Percentiles rank a stretch among this genome's conserved stretches.
Conservation (phyloP, 2,797 vertebrate genomes). For the Diplodus sargus region DNA sequence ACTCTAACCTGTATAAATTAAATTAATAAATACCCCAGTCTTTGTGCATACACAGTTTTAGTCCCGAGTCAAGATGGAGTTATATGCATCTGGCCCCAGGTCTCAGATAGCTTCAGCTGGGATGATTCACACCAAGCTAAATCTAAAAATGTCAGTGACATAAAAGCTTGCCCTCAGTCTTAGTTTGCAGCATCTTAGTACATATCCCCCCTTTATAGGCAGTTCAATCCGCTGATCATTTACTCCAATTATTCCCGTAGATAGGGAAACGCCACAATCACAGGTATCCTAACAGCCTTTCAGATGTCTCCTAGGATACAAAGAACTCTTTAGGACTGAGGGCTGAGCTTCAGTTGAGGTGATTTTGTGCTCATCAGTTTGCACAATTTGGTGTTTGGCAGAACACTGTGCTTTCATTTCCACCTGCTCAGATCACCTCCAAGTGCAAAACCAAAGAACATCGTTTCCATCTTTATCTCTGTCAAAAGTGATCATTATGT, state of each 20-base stretch:
- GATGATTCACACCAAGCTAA: background rate
- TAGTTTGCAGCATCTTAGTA: background rate
- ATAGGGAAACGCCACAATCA: too few relatives aligned
- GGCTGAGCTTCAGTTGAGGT: background rate
- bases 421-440: background rate
- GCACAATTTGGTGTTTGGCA: background rate
- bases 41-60: too few relatives aligned
- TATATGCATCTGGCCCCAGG: background rate
- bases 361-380: background rate
- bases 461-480: background rate
- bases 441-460: background rate
- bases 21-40: background rate
- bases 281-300: too few relatives aligned
- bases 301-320: background rate
- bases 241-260: slow-evolving; percentile 10
- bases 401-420: background rate
- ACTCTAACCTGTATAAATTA: background rate
- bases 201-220: background rate
- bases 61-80: too few relatives aligned
- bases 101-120: background rate
- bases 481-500: background rate
- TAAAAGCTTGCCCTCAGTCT: too few relatives aligned
- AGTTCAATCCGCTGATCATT: background rate
- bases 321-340: background rate
- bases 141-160: background rate